Evolutionary conservation across 2,888 invertebrate species (phyloP), one percentile per base, ranked within the genome.

Genomic region (Alsophila aescularia): DNA sequence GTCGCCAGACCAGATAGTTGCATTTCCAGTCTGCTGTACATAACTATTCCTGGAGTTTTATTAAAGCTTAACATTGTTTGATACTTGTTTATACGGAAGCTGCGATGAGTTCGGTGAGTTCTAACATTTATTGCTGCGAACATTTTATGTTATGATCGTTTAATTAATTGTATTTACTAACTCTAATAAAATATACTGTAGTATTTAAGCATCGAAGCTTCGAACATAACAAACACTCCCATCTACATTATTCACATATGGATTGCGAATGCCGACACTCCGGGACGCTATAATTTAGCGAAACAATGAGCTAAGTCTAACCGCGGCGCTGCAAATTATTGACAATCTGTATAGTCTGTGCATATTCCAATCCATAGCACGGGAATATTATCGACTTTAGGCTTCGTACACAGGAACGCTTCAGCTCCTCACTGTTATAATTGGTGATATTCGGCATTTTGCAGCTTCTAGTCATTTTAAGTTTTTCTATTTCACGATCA

Each of bases 1-100:
- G 81, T 85, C 77, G 79, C 81, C 78, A 75, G 79, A 87, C 73
- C 83, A 87, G 87, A 88, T 89, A 88, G 88, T 86, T 87, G 87
- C 87, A 88, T 90, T 89, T 85, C 83, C 81, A 83, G 81, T 83
- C 75, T 79, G 79, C 75, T 82, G 67, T 84, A 79, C 76, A 75
- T 83, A 84, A 82, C 79, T 84, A 83, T 83, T 87, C 78, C 73
- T 70, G 69, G 73, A 80, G 80, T 86, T 87, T 85, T 84, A 86
- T 81, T 86, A 84, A 83, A 82, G 79, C 79, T 79, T 77, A 79
- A 82, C 83, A 79, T 77, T 82, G 81, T 83, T 80, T 76, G 75
- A 67, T 72, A 66, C 72, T 70, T 68, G 76, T 75, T 56, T 56
- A 35, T 45, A 41, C 41, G 8, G 37, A 21, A 34, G 21, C n/a